Conservation (phyloP, 37 sponge, comb jelly and placozoan species). For the Spongilla lacustris region DNA sequence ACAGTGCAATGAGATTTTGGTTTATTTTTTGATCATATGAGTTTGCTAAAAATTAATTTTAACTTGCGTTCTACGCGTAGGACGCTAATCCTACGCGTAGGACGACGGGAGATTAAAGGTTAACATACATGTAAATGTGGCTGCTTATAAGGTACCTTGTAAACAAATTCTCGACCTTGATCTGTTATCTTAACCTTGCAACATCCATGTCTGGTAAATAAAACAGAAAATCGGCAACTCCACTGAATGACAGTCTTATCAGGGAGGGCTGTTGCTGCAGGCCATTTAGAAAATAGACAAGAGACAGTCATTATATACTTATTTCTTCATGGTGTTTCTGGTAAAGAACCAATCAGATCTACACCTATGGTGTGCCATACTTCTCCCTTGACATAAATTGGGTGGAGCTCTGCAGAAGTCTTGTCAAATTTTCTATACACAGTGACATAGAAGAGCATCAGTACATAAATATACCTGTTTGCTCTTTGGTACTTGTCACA, state of each 20-base stretch:
- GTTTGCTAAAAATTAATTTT: no score
- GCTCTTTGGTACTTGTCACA: conserved; percentile 41
- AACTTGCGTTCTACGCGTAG: no score
- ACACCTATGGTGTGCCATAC: conserved; percentile 37
- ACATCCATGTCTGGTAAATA: conserved; percentile 22
- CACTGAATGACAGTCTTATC: conserved; percentile 16
- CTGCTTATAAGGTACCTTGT: conserved; percentile 19
- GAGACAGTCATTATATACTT: conserved; percentile 43
- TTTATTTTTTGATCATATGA: no score
- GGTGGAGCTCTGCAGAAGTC: conserved; percentile 33
- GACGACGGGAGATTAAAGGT: no score
- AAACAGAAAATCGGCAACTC: conserved; percentile 45
- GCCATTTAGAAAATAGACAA: conserved; percentile 42
- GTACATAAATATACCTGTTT: conserved; percentile 9
- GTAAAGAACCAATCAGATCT: conserved; percentile 41
- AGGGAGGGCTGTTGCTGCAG: conserved; percentile 34
- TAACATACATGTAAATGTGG: background rate
- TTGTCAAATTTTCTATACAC: conserved; percentile 27
- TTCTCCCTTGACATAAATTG: conserved; percentile 25
- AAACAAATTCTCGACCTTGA: conserved; percentile 54
- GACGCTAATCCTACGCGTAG: no score
- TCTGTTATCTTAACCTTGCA: conserved; percentile 21
- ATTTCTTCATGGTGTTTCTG: conserved; percentile 28
- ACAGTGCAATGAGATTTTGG: no score
- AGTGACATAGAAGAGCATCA: background rate